phyloP scores from a whole-genome alignment of 2,888 invertebrate genomes.

The Drosophila nr. perissopoda region DNA sequence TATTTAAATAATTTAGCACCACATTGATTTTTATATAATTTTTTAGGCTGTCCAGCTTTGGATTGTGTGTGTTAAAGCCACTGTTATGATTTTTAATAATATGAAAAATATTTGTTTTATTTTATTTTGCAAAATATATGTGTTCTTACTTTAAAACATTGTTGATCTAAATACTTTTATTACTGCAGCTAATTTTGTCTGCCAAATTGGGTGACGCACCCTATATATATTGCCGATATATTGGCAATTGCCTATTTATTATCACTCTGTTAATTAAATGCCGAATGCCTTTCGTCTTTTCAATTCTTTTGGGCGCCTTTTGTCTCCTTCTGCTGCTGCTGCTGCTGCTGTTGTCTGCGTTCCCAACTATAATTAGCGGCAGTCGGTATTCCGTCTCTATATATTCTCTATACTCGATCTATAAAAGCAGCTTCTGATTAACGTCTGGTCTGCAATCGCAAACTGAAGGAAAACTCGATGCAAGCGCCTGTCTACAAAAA shows the following conservation, averaged over 20 bases:
- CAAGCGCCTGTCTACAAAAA: constrained; percentile 49
- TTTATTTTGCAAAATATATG: background rate
- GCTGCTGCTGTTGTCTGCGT: constrained; percentile 19
- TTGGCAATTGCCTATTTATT: constrained; percentile 6
- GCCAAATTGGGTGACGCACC: constrained; percentile 23
- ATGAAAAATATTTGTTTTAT: background rate
- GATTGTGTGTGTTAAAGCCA: background rate
- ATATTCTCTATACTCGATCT: constrained; percentile 17
- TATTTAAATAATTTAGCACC: background rate
- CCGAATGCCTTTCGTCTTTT: constrained; percentile 42
- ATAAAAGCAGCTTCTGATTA: constrained; percentile 52
- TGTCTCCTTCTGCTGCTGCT: constrained; percentile 13
- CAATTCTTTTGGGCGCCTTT: constrained; percentile 11
- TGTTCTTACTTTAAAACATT: background rate
- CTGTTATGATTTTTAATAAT: background rate
- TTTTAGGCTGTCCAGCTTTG: background rate
- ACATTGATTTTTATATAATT: background rate
- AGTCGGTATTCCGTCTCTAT: constrained; percentile 16
- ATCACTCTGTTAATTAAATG: constrained; percentile 49
- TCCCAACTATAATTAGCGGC: constrained; percentile 55
- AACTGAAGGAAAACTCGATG: constrained; percentile 55
- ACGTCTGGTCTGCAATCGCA: constrained; percentile 49
- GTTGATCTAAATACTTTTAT: background rate
- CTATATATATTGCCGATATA: constrained; percentile 11
- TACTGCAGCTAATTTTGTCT: background rate